Evolutionary conservation across 2,797 vertebrate genomes (phyloP), one percentile per base, ranked within the genome.

Genomic region (Eulemur mongoz): DNA sequence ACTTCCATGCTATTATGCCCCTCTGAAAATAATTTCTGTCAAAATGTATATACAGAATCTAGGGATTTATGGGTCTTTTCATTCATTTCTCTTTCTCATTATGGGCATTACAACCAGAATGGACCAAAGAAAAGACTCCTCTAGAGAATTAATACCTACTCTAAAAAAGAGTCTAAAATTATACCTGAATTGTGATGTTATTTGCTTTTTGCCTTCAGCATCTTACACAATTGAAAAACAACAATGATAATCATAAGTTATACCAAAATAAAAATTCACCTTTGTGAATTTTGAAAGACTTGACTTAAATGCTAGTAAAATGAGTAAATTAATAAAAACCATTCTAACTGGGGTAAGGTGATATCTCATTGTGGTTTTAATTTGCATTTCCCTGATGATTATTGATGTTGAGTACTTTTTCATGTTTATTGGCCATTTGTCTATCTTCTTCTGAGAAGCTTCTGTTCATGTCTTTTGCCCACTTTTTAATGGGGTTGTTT

Each of bases 211-310:
- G 38, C 27, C 75, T 90, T 94, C n/a, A 63, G 38, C 22, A 89
- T 87, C 57, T 82, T 88, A 76, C 0, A 50, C 7, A 90, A 50
- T 38, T 61, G 5, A 85, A 67, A 93, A 85, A 78, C 7, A 61
- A 84, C 3, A 57, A 80, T 13, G 40, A 30, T 6, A 85, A 54
- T 12, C 43, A 81, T 45, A 59, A 67, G 54, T 70, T 72, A 8
- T n/a, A 73, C 67, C n/a, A 80, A 93, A 91, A 76, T 75, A 57
- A 97, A 83, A 65, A 75, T n/a, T 81, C 11, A 54, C n/a, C 80
- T 63, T 75, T 70, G 30, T 82, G 72, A 94, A 91, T 84, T 65
- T 84, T 79, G 59, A 81, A 89, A 81, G 48, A 76, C 0, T 63
- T 70, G 35, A 79, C 48, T 54, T 61, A 92, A 61, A 93, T 35